These are phyloP conservation scores for Pseudopleuronectes americanus DNA, from an alignment of 2,797 vertebrate species.

Conservation along the genomic window DNA sequence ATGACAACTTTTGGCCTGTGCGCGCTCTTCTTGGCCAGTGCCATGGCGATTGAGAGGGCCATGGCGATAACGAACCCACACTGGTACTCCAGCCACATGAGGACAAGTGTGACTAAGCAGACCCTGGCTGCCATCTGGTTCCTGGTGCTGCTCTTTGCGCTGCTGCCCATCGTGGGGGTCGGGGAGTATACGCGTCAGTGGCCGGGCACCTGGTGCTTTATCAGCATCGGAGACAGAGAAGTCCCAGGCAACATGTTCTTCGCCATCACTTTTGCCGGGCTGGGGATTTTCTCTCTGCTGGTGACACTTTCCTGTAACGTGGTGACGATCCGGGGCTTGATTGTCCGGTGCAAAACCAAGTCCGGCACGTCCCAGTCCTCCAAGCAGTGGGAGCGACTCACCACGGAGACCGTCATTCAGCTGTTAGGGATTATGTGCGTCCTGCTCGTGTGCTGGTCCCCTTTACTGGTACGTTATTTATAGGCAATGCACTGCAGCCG, in stretches of 20 bases:
- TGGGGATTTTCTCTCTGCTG: slow-evolving; percentile 89
- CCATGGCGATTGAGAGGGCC: slow-evolving; percentile 93
- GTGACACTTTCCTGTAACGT: slow-evolving; percentile 92
- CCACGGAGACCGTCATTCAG: slow-evolving; percentile 94
- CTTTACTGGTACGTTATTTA: slow-evolving; percentile 91
- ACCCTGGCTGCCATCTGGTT: slow-evolving; percentile 87
- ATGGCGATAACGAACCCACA: slow-evolving; percentile 93
- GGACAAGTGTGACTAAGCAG: slow-evolving; percentile 86
- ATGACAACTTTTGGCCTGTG: slow-evolving; percentile 96
- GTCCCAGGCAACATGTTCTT: slow-evolving; percentile 83
- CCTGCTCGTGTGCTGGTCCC: slow-evolving; percentile 93
- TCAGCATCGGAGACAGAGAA: slow-evolving; percentile 82
- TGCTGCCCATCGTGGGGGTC: slow-evolving; percentile 89
- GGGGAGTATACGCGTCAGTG: slow-evolving; percentile 92
- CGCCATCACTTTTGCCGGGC: slow-evolving; percentile 87
- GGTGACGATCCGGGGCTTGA: slow-evolving; percentile 90
- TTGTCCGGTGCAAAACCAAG: slow-evolving; percentile 89
- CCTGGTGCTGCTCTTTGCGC: slow-evolving; percentile 86
- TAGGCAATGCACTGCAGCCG: neutral
- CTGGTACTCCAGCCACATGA: slow-evolving; percentile 95
- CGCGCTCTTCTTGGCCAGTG: slow-evolving; percentile 92
- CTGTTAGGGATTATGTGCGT: slow-evolving; percentile 97
- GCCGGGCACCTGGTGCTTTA: slow-evolving; percentile 98
- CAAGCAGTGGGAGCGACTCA: slow-evolving; percentile 92
- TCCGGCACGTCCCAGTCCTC: slow-evolving; percentile 81